phyloP scores from a whole-genome alignment of 2,797 vertebrate genomes.

The Selene dorsalis region DNA sequence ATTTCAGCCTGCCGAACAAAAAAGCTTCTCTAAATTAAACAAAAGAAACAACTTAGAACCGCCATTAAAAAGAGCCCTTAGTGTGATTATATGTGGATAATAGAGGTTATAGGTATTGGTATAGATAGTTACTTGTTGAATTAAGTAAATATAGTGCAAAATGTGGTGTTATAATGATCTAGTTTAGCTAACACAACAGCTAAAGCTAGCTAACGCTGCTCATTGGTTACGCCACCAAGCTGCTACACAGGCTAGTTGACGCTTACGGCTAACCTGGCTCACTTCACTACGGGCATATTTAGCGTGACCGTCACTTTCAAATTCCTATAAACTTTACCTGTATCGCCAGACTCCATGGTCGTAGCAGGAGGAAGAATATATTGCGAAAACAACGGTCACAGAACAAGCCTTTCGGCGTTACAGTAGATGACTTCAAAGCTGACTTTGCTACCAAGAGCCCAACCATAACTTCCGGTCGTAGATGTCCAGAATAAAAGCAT shows the following conservation, averaged over 20 bases:
- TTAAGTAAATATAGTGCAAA: too few species aligned
- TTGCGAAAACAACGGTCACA: constrained; percentile 11
- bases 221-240: constrained; percentile 1
- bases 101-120: neutral
- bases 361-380: constrained; percentile 13
- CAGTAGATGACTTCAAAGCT: neutral
- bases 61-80: neutral
- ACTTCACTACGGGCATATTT: neutral
- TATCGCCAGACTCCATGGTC: constrained; percentile 74
- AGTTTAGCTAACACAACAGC: neutral
- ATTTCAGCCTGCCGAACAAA: neutral
- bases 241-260: constrained; percentile 28
- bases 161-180: neutral
- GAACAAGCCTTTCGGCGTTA: constrained; percentile 15
- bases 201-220: neutral
- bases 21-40: neutral
- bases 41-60: neutral
- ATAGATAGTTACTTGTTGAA: rapidly evolving
- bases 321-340: constrained; percentile 55
- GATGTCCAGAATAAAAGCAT: constrained; percentile 56
- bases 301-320: neutral
- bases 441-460: neutral
- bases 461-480: constrained; percentile 12
- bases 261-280: constrained; percentile 2
- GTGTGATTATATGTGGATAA: neutral